A percentile compares a stretch with the other conserved stretches of the same genome.
Conservation (phyloP, 1,140 invertebrate genomes). For the Bombus terrestris region DNA sequence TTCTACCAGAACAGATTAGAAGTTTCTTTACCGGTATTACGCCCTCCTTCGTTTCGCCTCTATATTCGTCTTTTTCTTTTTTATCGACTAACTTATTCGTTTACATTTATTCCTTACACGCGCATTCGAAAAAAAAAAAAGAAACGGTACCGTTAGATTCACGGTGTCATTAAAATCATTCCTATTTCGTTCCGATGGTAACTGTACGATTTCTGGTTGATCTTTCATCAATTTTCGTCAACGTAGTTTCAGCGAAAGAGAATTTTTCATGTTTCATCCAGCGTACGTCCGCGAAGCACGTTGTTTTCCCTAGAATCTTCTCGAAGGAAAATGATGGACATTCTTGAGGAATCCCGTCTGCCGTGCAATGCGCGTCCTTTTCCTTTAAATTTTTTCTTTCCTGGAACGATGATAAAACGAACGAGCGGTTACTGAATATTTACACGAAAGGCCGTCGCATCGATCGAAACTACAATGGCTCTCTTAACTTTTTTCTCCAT, state of each 20-base stretch:
- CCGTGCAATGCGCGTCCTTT: constrained; percentile 52
- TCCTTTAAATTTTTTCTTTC: constrained; percentile 59
- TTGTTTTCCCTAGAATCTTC: constrained; percentile 15
- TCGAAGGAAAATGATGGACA: constrained; percentile 22
- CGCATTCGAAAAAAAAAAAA: too few species aligned
- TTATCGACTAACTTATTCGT: not conserved
- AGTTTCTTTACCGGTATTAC: not conserved
- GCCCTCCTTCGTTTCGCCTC: not conserved
- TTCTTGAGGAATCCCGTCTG: constrained; percentile 24
- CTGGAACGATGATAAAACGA: constrained; percentile 59
- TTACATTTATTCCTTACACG: constrained; percentile 19
- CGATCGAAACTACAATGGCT: constrained; percentile 25
- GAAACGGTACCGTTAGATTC: not conserved
- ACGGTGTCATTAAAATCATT: not conserved
- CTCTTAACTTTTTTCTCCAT: not conserved
- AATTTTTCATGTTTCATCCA: constrained; percentile 20
- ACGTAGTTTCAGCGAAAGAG: constrained; percentile 1
- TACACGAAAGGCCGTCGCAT: constrained; percentile 47
- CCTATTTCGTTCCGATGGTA: not conserved
- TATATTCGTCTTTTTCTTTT: not conserved
- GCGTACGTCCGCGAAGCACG: constrained; percentile 30
- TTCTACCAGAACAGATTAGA: not conserved
- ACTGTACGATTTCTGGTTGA: not conserved
- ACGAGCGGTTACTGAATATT: constrained; percentile 61
- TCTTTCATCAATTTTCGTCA: constrained; percentile 45